Percentiles rank a stretch among this genome's conserved stretches.
Conservation (phyloP, 2,888 invertebrate genomes). For the Drosophila histrio region DNA sequence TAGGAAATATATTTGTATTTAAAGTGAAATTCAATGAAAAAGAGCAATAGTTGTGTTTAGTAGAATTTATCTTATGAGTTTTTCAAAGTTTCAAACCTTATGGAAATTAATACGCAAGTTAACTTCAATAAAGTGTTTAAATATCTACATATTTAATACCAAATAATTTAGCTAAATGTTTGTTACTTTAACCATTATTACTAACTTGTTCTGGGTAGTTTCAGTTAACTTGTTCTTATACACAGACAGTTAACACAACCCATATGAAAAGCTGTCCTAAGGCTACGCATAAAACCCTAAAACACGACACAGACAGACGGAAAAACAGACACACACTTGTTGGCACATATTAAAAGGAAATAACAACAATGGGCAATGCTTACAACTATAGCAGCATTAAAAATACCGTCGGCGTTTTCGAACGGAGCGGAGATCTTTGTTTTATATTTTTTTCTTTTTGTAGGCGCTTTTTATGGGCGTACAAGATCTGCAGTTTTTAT, state of each 20-base stretch:
- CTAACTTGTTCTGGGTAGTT: constrained; percentile 5
- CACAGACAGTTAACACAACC: background rate
- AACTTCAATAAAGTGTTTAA: too few relatives aligned
- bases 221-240: constrained; percentile 1
- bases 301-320: constrained; percentile 3
- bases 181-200: background rate
- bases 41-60: too few relatives aligned
- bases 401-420: constrained; percentile 66
- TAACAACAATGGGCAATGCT: constrained; percentile 30
- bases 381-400: constrained; percentile 47
- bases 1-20: too few relatives aligned
- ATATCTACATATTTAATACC: too few relatives aligned
- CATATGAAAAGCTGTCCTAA: constrained; percentile 24
- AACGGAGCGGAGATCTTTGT: constrained; percentile 40
- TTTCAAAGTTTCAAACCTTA: too few relatives aligned
- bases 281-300: constrained; percentile 40
- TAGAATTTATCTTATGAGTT: too few relatives aligned
- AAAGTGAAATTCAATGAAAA: too few relatives aligned
- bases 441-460: constrained; percentile 24
- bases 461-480: constrained; percentile 74
- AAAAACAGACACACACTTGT: constrained; percentile 40
- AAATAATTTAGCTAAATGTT: too few relatives aligned
- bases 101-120: too few relatives aligned
- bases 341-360: constrained; percentile 52
- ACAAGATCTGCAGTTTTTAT: constrained; percentile 64